Base-by-base conservation (phyloP, 2,797 vertebrate species). In the Sparidentex hasta region DNA sequence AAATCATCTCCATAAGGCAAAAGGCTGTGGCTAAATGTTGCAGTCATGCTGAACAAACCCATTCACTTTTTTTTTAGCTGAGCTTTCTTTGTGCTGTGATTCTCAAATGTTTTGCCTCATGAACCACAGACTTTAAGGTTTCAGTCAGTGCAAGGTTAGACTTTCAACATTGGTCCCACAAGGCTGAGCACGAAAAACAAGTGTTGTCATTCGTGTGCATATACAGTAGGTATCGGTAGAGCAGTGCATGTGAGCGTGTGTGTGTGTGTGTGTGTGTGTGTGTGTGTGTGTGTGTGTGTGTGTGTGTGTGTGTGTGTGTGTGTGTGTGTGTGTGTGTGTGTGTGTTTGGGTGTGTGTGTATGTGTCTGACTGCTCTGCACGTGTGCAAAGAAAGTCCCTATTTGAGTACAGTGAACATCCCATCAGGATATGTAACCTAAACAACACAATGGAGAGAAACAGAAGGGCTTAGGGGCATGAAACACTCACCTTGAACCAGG, bases 401-500 rank as follows among this genome's bases (percentile, higher is more conserved):
- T 94, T 93, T 91, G 83, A 76, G 87, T 87, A 78, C 47, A 44
- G 87, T 67, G 82, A 92, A 74, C 82, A 76, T 89, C 91, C 89
- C 88, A 89, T 92, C 92, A 93, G 93, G 93, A 94, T 89, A 93
- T 92, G 87, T 91, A 88, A 93, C 92, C 91, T 84, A 93, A 90
- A 84, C 72, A 83, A 78, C 87, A 95, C 94, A 95, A 95, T 92
- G 74, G 90, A 79, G 90, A 73, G 83, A 89, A 90, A 94, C 88
- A 94, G 92, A 92, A 91, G 92, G 93, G 90, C 93, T 91, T 84
- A 88, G 90, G 91, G 85, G 87, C 90, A 94, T 93, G 93, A 90
- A 94, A 94, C 92, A 90, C 85, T 96, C 93, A 95, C 96, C 96
- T 96, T 96, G 96, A 96, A 96, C 95, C 92, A 91, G 89, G 86